Evolutionary conservation across 2,888 invertebrate species (phyloP).

Genomic region (Muschampia plurimacula): DNA sequence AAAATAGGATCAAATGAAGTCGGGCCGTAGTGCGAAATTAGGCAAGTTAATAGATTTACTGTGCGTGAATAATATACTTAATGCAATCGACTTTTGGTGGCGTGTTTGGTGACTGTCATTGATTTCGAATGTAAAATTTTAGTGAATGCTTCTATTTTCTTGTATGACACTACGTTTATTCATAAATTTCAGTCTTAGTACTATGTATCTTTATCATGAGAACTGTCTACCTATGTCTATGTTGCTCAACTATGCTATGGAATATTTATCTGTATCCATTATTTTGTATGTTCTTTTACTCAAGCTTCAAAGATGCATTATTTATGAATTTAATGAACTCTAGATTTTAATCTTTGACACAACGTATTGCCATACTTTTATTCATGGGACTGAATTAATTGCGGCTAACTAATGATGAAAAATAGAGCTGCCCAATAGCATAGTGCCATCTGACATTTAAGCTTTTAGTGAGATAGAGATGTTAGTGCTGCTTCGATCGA

Average conservation of each 20-base stretch:
- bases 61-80: conserved; percentile 16
- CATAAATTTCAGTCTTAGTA: conserved; percentile 8
- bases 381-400: conserved; percentile 52
- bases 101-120: conserved; percentile 16
- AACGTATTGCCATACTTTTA: conserved; percentile 41
- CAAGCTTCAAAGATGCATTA: conserved; percentile 8
- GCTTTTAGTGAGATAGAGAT: conserved; percentile 74
- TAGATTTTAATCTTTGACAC: conserved; percentile 43
- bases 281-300: conserved; percentile 19
- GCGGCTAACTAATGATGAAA: conserved; percentile 50
- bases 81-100: conserved; percentile 2
- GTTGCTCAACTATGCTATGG: conserved; percentile 13
- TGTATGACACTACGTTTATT: neutral
- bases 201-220: conserved; percentile 13
- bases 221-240: conserved; percentile 19
- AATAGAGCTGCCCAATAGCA: conserved; percentile 70
- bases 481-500: conserved; percentile 79
- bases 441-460: conserved; percentile 81
- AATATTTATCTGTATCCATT: conserved; percentile 14
- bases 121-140: conserved; percentile 29
- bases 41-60: conserved; percentile 17
- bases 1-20: neutral
- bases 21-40: conserved; percentile 16
- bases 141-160: conserved; percentile 22
- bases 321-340: conserved; percentile 25